Conservation (phyloP, 2,797 vertebrate genomes). For the Chelon labrosus region DNA sequence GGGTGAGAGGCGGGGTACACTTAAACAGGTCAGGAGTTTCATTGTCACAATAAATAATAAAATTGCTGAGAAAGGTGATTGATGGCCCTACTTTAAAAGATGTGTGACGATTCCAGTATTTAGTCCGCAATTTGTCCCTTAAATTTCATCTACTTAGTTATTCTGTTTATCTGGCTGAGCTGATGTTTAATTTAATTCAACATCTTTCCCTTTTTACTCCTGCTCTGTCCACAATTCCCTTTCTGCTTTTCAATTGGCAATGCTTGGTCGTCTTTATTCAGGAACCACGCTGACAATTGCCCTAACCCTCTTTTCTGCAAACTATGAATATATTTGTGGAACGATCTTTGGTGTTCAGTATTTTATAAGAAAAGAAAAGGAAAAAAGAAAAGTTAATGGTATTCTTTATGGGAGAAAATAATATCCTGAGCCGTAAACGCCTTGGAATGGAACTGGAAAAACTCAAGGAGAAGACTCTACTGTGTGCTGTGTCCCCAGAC, state of each 20-base stretch:
- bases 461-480: constrained; percentile 7
- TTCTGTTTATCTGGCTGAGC: too few species aligned
- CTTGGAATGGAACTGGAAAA: neutral
- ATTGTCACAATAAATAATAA: constrained; percentile 5
- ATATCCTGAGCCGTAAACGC: constrained; percentile 1
- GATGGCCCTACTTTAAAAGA: neutral
- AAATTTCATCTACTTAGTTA: neutral
- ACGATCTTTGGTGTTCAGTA: constrained; percentile 38
- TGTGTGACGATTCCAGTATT: constrained; percentile 3
- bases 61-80: constrained; percentile 3
- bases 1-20: too few species aligned
- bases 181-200: constrained; percentile 18
- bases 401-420: constrained; percentile 21
- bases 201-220: constrained; percentile 20
- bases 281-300: constrained; percentile 60
- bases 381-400: constrained; percentile 19
- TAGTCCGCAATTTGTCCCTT: constrained; percentile 2
- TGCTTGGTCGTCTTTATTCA: constrained; percentile 37
- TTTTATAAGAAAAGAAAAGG: neutral
- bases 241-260: constrained; percentile 45
- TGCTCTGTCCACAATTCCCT: constrained; percentile 3
- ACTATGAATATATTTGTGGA: constrained; percentile 35
- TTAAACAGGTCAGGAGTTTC: constrained; percentile 4
- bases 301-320: constrained; percentile 48
- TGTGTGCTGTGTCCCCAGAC: neutral